phyloP scores from a whole-genome alignment of 2,888 invertebrate genomes.

The Sminthurinus aureus region DNA sequence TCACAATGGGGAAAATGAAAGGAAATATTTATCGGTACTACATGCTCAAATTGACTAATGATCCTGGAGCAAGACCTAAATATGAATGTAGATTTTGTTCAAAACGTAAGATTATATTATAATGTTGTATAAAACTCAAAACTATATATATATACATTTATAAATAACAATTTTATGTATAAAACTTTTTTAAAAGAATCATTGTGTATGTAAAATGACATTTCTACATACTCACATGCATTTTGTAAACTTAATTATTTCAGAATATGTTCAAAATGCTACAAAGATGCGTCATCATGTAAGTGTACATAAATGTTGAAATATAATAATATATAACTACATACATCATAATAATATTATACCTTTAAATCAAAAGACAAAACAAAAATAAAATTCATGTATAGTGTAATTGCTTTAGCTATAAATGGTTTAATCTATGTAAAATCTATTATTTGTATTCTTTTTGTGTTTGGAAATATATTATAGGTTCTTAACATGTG shows the following conservation, averaged over 20 bases:
- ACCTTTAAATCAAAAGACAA: no score
- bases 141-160: background rate
- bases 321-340: background rate
- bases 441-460: background rate
- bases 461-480: constrained; percentile 1
- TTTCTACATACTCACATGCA: background rate
- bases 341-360: background rate
- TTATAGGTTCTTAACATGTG: constrained; percentile 33
- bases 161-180: background rate
- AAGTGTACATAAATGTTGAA: background rate
- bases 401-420: background rate
- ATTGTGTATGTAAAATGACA: background rate
- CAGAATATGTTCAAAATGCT: constrained; percentile 35
- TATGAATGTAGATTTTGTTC: constrained; percentile 27
- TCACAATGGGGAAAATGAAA: constrained; percentile 32
- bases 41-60: constrained; percentile 30
- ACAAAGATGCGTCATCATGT: constrained; percentile 28
- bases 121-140: no score
- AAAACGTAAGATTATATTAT: no score
- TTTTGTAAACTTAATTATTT: no score
- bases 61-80: constrained; percentile 8
- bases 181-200: background rate
- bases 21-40: constrained; percentile 32
- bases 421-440: background rate
- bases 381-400: no score